These are phyloP conservation scores for Mycetomoellerius zeteki DNA, from an alignment of 1,140 invertebrate species.

Conservation along the genomic window DNA sequence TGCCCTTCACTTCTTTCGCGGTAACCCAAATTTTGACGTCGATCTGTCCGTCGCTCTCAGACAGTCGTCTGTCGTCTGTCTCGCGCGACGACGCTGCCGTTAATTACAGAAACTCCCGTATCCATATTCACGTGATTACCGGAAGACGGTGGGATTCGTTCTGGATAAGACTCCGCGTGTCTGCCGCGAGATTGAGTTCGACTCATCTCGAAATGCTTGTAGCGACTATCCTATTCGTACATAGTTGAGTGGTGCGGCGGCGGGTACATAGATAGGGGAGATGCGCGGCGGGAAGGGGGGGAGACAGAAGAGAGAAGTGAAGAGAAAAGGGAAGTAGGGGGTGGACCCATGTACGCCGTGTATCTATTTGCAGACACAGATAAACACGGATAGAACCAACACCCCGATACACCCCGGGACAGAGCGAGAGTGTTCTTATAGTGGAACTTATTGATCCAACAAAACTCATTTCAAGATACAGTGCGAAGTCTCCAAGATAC, in stretches of 20 bases:
- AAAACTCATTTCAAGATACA: slow-evolving; percentile 88
- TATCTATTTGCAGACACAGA: slow-evolving; percentile 85
- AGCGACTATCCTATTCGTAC: slow-evolving; percentile 80
- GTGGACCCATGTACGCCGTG: slow-evolving; percentile 80
- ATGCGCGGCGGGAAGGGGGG: slow-evolving; percentile 15
- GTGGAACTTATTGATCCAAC: slow-evolving; percentile 88
- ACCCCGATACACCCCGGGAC: slow-evolving; percentile 79
- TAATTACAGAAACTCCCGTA: slow-evolving; percentile 77
- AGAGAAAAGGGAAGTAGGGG: slow-evolving; percentile 67
- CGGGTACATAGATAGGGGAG: slow-evolving; percentile 75
- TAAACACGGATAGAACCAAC: slow-evolving; percentile 82
- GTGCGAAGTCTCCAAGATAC: slow-evolving; percentile 88
- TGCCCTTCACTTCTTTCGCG: slow-evolving; percentile 11
- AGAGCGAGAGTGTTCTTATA: slow-evolving; percentile 87
- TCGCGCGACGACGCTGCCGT: slow-evolving; percentile 53
- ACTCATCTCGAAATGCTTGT: slow-evolving; percentile 81
- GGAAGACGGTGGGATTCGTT: slow-evolving; percentile 73
- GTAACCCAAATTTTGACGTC: slow-evolving; percentile 55
- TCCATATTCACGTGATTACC: slow-evolving; percentile 76
- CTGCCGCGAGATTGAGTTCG: slow-evolving; percentile 81
- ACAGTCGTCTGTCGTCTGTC: slow-evolving; percentile 18
- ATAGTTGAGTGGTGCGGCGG: slow-evolving; percentile 78
- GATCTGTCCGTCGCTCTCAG: slow-evolving; percentile 19
- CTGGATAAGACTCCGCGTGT: slow-evolving; percentile 68
- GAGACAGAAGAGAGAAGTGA: slow-evolving; percentile 65